A percentile compares a stretch with the other conserved stretches of the same genome.
Evolutionary conservation across 2,797 vertebrate genomes (phyloP).

Genomic region (Rhyacichthys aspro): DNA sequence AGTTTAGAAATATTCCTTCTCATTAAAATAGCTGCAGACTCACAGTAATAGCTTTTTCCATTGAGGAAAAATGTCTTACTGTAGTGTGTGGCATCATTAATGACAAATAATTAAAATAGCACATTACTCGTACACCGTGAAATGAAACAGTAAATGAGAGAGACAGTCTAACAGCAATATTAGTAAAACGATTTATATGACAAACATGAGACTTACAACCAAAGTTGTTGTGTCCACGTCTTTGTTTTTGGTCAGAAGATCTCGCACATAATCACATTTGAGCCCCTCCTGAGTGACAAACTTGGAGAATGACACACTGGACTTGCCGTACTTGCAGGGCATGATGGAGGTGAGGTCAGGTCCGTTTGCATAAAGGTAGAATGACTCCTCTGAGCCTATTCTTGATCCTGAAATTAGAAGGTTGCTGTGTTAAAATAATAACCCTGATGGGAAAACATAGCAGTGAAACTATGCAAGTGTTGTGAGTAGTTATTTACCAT

Average conservation of each 20-base stretch:
- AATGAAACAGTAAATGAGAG: slow-evolving; percentile 57
- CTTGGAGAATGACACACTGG: slow-evolving; percentile 83
- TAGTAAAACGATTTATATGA: neutral
- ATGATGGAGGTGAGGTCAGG: slow-evolving; percentile 94
- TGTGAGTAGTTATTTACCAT: too few species aligned
- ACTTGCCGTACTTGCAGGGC: slow-evolving; percentile 95
- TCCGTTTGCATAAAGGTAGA: slow-evolving; percentile 91
- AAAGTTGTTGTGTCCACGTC: slow-evolving; percentile 87
- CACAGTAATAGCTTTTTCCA: slow-evolving; percentile 44
- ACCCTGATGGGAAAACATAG: too few species aligned
- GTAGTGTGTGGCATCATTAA: slow-evolving; percentile 31
- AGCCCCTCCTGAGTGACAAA: slow-evolving; percentile 90
- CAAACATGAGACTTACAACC: slow-evolving; percentile 82
- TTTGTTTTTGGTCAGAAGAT: slow-evolving; percentile 89
- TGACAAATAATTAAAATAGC: slow-evolving; percentile 52
- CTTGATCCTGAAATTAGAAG: slow-evolving; percentile 82
- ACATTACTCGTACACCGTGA: slow-evolving; percentile 49
- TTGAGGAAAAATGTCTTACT: slow-evolving; percentile 37
- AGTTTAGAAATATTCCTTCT: slow-evolving; percentile 44
- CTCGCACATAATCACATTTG: slow-evolving; percentile 86
- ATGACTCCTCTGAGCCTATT: slow-evolving; percentile 90
- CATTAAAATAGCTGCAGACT: slow-evolving; percentile 46
- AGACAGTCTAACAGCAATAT: slow-evolving; percentile 7
- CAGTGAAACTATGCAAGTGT: too few species aligned
- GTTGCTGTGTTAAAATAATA: neutral